Evolutionary conservation across 2,113 vertebrate species (phyloP), one percentile per base, ranked within the genome.

Genomic region (Anguilla rostrata): DNA sequence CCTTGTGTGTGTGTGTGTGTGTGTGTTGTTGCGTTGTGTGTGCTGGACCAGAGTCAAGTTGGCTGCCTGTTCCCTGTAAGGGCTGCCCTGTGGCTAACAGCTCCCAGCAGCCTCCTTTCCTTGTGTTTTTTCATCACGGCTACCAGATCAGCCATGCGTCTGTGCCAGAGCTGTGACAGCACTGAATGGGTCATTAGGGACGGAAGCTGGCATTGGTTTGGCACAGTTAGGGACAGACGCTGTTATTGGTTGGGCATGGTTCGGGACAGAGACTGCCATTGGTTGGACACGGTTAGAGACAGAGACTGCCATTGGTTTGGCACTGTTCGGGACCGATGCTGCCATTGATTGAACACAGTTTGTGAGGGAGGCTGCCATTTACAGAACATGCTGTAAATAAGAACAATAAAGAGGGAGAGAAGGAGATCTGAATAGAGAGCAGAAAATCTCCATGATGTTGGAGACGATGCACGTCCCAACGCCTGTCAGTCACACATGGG

Each of bases 41-140:
- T 12, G n/a, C 71, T 75, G 71, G 71, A n/a, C n/a, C 71, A n/a
- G 71, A 34, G 26, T 75, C 71, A 29, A 75, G 71, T n/a, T 75
- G 71, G 71, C 71, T 26, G 26, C 6, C n/a, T 75, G 71, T 75
- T 75, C 71, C 71, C 71, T 75, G 26, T 75, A 75, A 34, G 71
- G 71, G 71, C 71, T 75, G 71, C 71, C 71, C 34, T 75, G 71
- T 75, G 71, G 71, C 71, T 75, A 75, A 75, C 71, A 75, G 71
- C 29, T 75, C 71, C 71, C 71, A 75, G n/a, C 71, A 26, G 71
- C 71, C 71, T 75, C 26, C n/a, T n/a, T 26, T 75, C 71, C n/a
- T 75, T 26, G 20, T 75, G 26, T 34, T 75, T 75, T 75, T 75
- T 75, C 34, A 22, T n/a, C n/a, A 34, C 71, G 26, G 8, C 71